phyloP scores from a whole-genome alignment of 2,113 vertebrate genomes.

The Rhinolophus ferrumequinum region DNA sequence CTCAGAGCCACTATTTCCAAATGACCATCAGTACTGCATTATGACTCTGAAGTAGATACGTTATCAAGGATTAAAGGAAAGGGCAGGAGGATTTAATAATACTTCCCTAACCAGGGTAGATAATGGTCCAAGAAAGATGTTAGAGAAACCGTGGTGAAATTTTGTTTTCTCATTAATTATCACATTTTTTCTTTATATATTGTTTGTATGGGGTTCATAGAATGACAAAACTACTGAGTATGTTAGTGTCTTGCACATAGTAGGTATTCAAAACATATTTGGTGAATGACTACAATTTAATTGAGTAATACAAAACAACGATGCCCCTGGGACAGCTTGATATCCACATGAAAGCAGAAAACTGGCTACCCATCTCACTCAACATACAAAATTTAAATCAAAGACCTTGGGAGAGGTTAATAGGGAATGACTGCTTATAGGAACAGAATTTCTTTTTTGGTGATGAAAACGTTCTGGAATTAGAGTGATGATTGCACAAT shows the following conservation, averaged over 20 bases:
- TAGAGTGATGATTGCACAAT: neutral
- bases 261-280: neutral
- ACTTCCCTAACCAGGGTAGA: neutral
- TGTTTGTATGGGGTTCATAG: neutral
- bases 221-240: neutral
- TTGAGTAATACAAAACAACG: neutral
- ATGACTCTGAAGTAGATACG: neutral
- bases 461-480: constrained; percentile 33
- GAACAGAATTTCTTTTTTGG: neutral
- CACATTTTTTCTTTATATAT: neutral
- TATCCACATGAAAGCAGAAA: neutral
- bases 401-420: neutral
- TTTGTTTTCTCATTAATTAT: neutral
- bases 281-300: neutral
- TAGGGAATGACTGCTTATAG: neutral
- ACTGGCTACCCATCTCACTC: neutral
- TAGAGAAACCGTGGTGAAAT: neutral
- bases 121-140: neutral
- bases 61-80: neutral
- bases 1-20: neutral
- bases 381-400: neutral
- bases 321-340: neutral
- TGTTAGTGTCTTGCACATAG: neutral
- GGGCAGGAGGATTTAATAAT: neutral
- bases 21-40: neutral